These are phyloP conservation scores for Siniperca chuatsi DNA, from an alignment of 2,113 vertebrate genomes.

Conservation along the genomic window DNA sequence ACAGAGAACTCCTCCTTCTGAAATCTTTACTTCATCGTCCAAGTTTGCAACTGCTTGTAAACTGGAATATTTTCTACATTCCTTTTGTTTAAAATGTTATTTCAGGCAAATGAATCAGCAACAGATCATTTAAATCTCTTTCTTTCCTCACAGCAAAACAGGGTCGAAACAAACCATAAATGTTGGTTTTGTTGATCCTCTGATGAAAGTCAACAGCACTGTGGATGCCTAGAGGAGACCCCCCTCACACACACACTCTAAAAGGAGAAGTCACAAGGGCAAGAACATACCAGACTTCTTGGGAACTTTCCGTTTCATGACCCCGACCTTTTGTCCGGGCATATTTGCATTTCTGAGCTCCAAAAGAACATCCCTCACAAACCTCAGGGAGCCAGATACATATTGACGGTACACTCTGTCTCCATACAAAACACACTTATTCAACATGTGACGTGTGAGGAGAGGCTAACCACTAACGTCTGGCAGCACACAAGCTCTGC, in stretches of 20 bases:
- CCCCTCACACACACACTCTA: not conserved
- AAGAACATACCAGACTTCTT: conserved; percentile 73
- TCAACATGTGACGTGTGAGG: not conserved
- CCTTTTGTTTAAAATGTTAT: conserved; percentile 6
- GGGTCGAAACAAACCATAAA: conserved; percentile 6
- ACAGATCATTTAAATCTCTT: not conserved
- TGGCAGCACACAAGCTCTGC: not conserved
- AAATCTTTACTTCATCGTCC: not conserved
- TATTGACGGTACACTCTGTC: conserved; percentile 19
- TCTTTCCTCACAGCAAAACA: not conserved
- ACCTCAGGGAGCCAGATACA: conserved; percentile 16
- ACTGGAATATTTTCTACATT: not conserved
- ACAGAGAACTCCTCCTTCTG: not conserved
- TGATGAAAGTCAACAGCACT: not conserved
- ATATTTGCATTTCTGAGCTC: conserved; percentile 54
- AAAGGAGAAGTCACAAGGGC: conserved; percentile 42
- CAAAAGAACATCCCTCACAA: not conserved
- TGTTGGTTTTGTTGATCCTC: not conserved
- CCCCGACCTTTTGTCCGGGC: conserved; percentile 51
- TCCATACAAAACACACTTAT: not conserved
- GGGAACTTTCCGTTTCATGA: conserved; percentile 81
- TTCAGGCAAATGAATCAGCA: not conserved
- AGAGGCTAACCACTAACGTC: conserved; percentile 2
- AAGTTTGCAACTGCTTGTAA: not conserved
- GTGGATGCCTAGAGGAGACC: not conserved